phyloP scores from a whole-genome alignment of 2,797 vertebrate species.

The Spinus olivaceus region DNA sequence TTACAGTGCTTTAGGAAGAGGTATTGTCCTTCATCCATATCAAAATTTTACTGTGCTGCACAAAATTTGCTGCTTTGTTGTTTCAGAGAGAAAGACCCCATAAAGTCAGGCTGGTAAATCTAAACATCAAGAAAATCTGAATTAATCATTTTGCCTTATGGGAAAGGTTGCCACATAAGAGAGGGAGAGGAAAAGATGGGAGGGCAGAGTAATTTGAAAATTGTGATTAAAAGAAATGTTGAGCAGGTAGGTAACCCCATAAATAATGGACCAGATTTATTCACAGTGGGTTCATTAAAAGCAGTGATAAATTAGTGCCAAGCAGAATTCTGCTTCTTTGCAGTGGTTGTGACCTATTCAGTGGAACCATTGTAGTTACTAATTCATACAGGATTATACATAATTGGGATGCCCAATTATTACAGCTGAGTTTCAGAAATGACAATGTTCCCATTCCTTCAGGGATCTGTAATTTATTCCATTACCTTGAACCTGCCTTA shows the following conservation, averaged over 20 bases:
- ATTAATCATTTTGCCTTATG: not conserved
- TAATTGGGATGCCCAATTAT: conserved; percentile 60
- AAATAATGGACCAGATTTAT: conserved; percentile 1
- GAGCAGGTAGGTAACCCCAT: not conserved
- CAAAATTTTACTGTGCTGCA: not conserved
- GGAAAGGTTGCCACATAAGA: not conserved
- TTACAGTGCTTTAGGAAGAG: not conserved
- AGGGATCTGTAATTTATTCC: conserved; percentile 53
- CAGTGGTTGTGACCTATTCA: conserved; percentile 45
- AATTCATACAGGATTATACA: conserved; percentile 57
- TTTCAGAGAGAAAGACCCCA: not conserved
- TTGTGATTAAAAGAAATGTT: not conserved
- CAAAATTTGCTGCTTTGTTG: not conserved
- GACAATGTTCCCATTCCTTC: conserved; percentile 37
- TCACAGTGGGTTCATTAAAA: conserved; percentile 8
- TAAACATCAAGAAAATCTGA: not conserved
- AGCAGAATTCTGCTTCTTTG: conserved; percentile 16
- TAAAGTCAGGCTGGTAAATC: not conserved
- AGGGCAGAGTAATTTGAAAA: not conserved
- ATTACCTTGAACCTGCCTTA: conserved; percentile 17
- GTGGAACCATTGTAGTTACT: conserved; percentile 50
- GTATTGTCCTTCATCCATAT: not conserved
- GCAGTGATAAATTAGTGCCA: not conserved
- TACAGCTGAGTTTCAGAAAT: conserved; percentile 43
- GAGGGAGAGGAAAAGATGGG: not conserved